These are phyloP conservation scores for Drosophila recens DNA, from an alignment of 2,888 invertebrate species.

Conservation along the genomic window DNA sequence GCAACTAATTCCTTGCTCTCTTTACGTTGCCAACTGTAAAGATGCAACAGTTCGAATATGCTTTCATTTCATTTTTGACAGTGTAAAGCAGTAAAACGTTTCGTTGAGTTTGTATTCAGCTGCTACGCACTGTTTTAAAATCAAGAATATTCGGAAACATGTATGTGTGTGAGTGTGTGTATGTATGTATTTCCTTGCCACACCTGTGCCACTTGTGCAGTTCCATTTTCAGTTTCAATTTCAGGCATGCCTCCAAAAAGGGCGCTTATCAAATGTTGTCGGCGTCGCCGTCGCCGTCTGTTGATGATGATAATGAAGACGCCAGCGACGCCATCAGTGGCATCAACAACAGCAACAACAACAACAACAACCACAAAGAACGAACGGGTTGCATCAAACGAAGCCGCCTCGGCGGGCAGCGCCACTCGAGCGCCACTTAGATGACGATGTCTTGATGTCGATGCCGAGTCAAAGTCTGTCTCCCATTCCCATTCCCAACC, in stretches of 20 bases:
- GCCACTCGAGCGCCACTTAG: conserved; percentile 75
- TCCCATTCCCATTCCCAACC: not conserved
- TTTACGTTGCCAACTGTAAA: no score
- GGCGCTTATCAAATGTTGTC: conserved; percentile 63
- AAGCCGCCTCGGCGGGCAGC: conserved; percentile 61
- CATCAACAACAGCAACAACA: conserved; percentile 41
- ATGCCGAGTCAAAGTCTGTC: conserved; percentile 11
- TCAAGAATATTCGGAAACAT: not conserved
- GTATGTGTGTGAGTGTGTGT: not conserved
- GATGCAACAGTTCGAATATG: no score
- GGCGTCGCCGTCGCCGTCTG: conserved; percentile 30
- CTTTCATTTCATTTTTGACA: no score
- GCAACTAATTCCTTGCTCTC: no score
- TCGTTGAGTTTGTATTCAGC: no score
- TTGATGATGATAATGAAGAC: conserved; percentile 76
- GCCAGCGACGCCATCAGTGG: conserved; percentile 77
- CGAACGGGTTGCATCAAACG: conserved; percentile 64
- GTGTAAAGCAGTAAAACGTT: no score
- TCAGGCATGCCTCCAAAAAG: conserved; percentile 39
- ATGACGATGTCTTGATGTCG: conserved; percentile 78
- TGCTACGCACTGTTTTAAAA: no score
- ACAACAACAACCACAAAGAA: not conserved
- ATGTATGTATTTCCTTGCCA: conserved; percentile 1
- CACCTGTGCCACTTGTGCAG: conserved; percentile 23
- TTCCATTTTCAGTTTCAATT: conserved; percentile 27